Percentiles rank a stretch among this genome's conserved stretches.
Evolutionary conservation across 2,797 vertebrate genomes (phyloP).

Genomic region (Bufotes viridis): DNA sequence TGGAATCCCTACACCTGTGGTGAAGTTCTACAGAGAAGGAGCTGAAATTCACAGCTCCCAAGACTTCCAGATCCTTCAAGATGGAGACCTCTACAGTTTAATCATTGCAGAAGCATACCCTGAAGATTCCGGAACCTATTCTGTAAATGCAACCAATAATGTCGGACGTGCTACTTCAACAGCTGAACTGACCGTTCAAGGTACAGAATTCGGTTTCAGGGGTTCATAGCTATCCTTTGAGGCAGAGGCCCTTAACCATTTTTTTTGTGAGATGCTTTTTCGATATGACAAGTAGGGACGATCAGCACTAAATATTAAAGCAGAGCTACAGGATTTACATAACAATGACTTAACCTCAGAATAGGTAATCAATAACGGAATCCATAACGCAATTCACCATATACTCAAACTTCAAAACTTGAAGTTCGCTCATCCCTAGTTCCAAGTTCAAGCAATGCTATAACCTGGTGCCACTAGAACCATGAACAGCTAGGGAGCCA

Average conservation of each 20-base stretch:
- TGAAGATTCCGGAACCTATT: slow-evolving; percentile 97
- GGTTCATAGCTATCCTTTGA: not conserved
- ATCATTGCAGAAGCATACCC: slow-evolving; percentile 95
- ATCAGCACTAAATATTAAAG: too few relatives aligned
- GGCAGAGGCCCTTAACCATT: too few relatives aligned
- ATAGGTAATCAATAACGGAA: too few relatives aligned
- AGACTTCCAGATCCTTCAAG: slow-evolving; percentile 96
- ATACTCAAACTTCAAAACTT: too few relatives aligned
- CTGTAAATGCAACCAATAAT: slow-evolving; percentile 92
- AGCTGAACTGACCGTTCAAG: slow-evolving; percentile 92
- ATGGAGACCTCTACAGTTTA: slow-evolving; percentile 95
- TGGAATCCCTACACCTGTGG: slow-evolving; percentile 96
- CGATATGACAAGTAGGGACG: too few relatives aligned
- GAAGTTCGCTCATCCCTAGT: too few relatives aligned
- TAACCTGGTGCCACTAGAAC: not conserved
- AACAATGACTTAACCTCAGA: too few relatives aligned
- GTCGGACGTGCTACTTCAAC: slow-evolving; percentile 96
- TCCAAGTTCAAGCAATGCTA: not conserved
- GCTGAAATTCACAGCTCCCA: slow-evolving; percentile 98
- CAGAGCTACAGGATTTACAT: too few relatives aligned
- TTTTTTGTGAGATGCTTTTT: too few relatives aligned
- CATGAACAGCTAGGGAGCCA: not conserved
- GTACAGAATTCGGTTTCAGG: slow-evolving; percentile 67
- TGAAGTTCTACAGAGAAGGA: slow-evolving; percentile 98
- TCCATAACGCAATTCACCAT: too few relatives aligned